Percentiles rank a stretch among this genome's conserved stretches.
Conservation (phyloP, 2,113 vertebrate genomes). For the Callospermophilus lateralis region DNA sequence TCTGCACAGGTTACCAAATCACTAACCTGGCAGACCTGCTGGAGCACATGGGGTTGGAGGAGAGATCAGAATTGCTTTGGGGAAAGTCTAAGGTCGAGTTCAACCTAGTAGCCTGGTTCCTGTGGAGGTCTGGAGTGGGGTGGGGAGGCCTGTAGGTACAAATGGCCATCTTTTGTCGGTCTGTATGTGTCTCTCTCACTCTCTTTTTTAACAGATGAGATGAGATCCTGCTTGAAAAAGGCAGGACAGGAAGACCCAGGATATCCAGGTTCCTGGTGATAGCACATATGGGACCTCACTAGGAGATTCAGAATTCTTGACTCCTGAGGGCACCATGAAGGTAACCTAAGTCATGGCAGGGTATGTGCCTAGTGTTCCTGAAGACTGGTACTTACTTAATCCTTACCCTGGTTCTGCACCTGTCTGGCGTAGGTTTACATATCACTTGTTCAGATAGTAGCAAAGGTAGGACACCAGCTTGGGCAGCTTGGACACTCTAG, state of each 20-base stretch:
- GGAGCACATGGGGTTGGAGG: background rate
- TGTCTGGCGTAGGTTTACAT: accelerated
- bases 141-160: background rate
- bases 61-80: background rate
- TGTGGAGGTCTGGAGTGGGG: too few species aligned
- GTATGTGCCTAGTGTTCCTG: conserved; percentile 83
- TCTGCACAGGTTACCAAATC: background rate
- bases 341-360: conserved; percentile 75
- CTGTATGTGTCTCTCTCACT: background rate
- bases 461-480: too few species aligned
- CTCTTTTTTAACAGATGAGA: background rate
- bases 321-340: background rate
- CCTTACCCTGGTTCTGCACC: background rate
- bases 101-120: background rate
- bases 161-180: background rate
- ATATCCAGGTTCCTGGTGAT: background rate
- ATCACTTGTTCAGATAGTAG: background rate
- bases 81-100: background rate
- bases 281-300: background rate
- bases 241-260: background rate
- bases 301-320: conserved; percentile 64
- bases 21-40: background rate
- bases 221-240: background rate
- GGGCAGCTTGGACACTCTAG: background rate
- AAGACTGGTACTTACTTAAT: conserved; percentile 38